Evolutionary conservation across 2,113 vertebrate species (phyloP).

Genomic region (Monarcha castaneiventris): DNA sequence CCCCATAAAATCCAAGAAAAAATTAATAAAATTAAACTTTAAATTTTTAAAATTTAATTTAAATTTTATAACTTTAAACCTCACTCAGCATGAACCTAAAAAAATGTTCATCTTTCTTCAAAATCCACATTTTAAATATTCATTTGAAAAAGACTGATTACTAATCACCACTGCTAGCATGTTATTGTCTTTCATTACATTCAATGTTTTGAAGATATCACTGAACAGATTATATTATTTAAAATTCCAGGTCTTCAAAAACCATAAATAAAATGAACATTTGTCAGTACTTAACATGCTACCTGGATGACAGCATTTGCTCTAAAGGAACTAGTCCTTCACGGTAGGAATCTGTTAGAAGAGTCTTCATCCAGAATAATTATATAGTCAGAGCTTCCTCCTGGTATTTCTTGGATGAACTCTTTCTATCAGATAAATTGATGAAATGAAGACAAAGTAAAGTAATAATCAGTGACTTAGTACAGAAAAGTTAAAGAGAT

Average conservation of each 20-base stretch:
- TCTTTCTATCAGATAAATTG: background rate
- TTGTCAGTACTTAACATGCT: background rate
- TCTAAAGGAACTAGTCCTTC: background rate
- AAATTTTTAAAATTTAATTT: background rate
- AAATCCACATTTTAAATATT: background rate
- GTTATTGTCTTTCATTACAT: background rate
- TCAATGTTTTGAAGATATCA: background rate
- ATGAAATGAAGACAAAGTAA: background rate
- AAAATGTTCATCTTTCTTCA: background rate
- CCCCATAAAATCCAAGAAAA: accelerated
- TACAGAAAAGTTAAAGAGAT: background rate
- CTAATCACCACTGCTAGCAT: background rate
- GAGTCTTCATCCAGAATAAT: background rate
- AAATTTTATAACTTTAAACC: background rate
- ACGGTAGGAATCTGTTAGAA: background rate
- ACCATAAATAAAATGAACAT: background rate
- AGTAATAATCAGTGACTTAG: background rate
- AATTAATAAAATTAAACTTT: background rate
- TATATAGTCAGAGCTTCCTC: background rate
- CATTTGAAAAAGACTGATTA: background rate
- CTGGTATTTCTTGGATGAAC: background rate
- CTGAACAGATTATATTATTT: background rate
- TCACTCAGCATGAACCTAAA: background rate
- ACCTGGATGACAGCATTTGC: background rate
- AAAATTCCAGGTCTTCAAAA: background rate